Percentiles rank a stretch among this genome's conserved stretches.
These are phyloP conservation scores for Dolichotis patagonum DNA, from an alignment of 2,113 vertebrate genomes.

Conservation along the genomic window DNA sequence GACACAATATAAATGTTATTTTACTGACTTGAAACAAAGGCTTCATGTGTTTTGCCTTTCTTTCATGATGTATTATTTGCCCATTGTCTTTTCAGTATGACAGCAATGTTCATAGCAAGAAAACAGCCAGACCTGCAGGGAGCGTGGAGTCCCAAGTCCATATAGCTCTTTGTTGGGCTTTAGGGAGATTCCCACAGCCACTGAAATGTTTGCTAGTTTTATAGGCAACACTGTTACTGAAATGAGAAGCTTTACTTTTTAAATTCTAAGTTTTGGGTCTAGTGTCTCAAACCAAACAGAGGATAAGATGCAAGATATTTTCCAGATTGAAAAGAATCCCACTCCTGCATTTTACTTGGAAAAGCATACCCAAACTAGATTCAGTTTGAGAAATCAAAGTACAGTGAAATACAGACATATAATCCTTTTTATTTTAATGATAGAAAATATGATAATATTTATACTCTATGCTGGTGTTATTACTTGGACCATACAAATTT, in stretches of 20 bases:
- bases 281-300: conserved; percentile 16
- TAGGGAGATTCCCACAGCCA: not conserved
- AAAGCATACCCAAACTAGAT: not conserved
- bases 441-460: not conserved
- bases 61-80: not conserved
- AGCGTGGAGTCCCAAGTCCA: not conserved
- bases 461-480: not conserved
- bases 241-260: not conserved
- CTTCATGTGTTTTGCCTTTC: not conserved
- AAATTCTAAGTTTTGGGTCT: not conserved
- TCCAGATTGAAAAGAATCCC: conserved; percentile 23
- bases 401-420: not conserved
- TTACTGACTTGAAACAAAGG: not conserved
- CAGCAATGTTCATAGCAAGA: not conserved
- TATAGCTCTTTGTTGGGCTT: not conserved
- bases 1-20: not conserved
- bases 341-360: not conserved
- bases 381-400: conserved; percentile 31
- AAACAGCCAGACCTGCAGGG: not conserved
- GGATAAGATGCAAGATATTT: not conserved
- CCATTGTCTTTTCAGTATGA: not conserved
- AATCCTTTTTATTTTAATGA: conserved; percentile 37
- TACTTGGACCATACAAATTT: not conserved
- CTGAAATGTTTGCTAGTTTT: not conserved
- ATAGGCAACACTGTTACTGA: not conserved